Evolutionary conservation across 2,797 vertebrate species (phyloP), one percentile per base, ranked within the genome.

Genomic region (Tapirus indicus): DNA sequence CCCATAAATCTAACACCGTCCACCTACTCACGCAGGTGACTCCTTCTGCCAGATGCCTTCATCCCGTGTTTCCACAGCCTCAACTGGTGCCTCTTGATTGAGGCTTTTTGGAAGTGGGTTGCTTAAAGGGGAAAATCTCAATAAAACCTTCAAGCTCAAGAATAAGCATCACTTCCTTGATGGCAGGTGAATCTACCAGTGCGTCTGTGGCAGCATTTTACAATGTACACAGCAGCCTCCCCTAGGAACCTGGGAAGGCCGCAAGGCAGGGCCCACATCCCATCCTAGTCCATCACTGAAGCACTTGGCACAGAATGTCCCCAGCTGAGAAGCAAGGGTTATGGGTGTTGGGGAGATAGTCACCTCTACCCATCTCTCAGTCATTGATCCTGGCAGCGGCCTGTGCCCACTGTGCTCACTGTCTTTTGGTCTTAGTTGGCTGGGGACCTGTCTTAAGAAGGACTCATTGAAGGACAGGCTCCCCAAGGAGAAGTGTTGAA

Each of bases 121-220:
- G 32, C 58, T 71, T 80, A 18, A 62, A 44, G 25, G 13, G 20
- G 21, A 56, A 47, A 49, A 82, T 62, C 38, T 58, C 47, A 74
- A 54, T 13, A 54, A 78, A 96, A 47, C 64, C 35, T 91, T 87
- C n/a, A 79, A 74, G 25, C 44, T 69, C 41, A 60, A 68, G 49
- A 78, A 35, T 47, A 78, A 77, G 52, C 41, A 47, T 52, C 41
- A 58, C 12, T 71, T 66, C 44, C 78, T 44, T 78, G 29, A 83
- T 29, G 58, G 60, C 18, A 23, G 74, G 49, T 29, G 14, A 56
- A 27, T 66, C 66, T 14, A 58, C 38, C 14, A 17, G 25, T 6
- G 11, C 1, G 3, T 35, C 58, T 4, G 7, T 7, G 11, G 71
- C 0, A 68, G 64, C 74, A 52, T 7, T 29, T 87, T 13, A 56